Base-by-base conservation (phyloP, 2,113 vertebrate species). In the Cygnus buccinator region DNA sequence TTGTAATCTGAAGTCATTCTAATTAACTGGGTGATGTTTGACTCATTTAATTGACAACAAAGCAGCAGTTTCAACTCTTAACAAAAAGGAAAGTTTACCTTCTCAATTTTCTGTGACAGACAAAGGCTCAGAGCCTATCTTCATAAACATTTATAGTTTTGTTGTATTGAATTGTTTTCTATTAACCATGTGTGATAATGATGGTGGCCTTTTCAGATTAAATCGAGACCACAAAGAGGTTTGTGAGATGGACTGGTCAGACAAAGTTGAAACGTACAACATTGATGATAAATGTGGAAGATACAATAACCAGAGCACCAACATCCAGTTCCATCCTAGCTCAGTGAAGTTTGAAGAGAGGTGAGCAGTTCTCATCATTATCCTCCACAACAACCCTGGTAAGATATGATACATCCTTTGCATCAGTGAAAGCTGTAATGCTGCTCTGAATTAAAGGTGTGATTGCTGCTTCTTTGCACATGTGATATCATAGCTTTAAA, bases 211-310 rank as follows among this genome's bases (percentile, higher is more conserved):
- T 87, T 13, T 11, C 87, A 99, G 99, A 87, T 80, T 97, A 93
- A 99, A 99, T 90, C 93, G 97, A 31, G 98, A 98, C 6, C 97
- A 98, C 13, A 99, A 99, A 96, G 97, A 98, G 90, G 79, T 88
- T 0, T 97, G 99, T 11, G 99, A 99, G 96, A 91, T 96, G 89
- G 98, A 99, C 97, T 99, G 99, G 99, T 99, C 99, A 0, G 99
- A 99, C 91, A 99, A 99, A 87, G 94, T 98, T 5, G 97, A 99
- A 81, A 97, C 99, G 0, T 99, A 98, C 89, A 97, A 94, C 94
- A 94, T 98, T 1, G 99, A 99, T 3, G 97, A 98, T 7, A 93
- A 94, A 52, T 98, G 98, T 35, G 92, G 98, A 3, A 72, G 92
- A 87, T 98, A 98, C 96, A 96, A 37, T 66, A 98, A 97, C 91